A percentile compares a stretch with the other conserved stretches of the same genome.
phyloP scores from a whole-genome alignment of 2,888 invertebrate genomes.

The Lasioglossum calceatum region DNA sequence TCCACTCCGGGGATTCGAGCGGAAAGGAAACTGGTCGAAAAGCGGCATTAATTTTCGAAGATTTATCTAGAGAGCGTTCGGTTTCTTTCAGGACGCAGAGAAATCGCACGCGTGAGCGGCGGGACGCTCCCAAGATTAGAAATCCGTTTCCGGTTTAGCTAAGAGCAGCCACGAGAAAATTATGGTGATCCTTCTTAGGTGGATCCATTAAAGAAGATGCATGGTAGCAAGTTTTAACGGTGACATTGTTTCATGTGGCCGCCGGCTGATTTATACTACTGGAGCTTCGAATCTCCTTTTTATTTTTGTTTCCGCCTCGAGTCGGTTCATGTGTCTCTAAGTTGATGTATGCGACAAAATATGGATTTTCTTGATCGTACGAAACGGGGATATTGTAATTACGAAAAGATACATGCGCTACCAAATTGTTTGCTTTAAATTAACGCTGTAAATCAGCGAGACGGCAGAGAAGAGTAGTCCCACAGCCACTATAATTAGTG shows the following conservation, averaged over 20 bases:
- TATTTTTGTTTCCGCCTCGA: background rate
- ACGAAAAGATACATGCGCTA: background rate
- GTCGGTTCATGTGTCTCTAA: background rate
- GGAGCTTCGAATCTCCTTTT: background rate
- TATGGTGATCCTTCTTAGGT: conserved; percentile 69
- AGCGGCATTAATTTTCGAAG: conserved; percentile 18
- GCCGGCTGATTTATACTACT: conserved; percentile 13
- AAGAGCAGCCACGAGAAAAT: conserved; percentile 52
- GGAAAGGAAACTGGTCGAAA: background rate
- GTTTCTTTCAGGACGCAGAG: conserved; percentile 7
- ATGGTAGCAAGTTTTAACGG: conserved; percentile 54
- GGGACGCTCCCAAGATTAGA: conserved; percentile 60
- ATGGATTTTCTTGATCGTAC: background rate
- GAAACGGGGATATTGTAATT: background rate
- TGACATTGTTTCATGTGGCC: conserved; percentile 55
- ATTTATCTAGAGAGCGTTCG: background rate
- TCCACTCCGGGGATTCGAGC: background rate
- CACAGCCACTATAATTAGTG: background rate
- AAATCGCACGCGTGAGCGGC: conserved; percentile 53
- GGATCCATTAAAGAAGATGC: conserved; percentile 62
- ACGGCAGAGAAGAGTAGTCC: background rate
- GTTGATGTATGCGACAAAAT: background rate
- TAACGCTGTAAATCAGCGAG: background rate
- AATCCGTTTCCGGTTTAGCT: conserved; percentile 65
- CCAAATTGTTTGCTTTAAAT: background rate